Percentiles rank a stretch among this genome's conserved stretches.
phyloP scores from a whole-genome alignment of 2,113 vertebrate genomes.

The Orientallactaga bullata region DNA sequence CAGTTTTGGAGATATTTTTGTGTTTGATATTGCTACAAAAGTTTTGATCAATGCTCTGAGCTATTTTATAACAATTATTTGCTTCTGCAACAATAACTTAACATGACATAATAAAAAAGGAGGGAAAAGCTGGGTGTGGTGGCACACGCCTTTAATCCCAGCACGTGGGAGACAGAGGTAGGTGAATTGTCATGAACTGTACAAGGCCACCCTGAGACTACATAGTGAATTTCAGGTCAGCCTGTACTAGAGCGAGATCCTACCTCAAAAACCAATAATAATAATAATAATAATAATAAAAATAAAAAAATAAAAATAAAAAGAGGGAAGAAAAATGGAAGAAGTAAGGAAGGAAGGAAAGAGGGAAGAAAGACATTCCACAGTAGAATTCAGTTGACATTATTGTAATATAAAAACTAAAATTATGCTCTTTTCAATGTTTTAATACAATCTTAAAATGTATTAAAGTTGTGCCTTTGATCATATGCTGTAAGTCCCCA shows the following conservation, averaged over 20 bases:
- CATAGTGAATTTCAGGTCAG: too few relatives aligned
- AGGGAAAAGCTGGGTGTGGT: too few relatives aligned
- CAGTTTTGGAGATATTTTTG: background rate
- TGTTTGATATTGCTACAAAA: slow-evolving; percentile 42
- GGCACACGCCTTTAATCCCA: too few relatives aligned
- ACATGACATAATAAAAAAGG: background rate
- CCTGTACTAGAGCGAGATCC: too few relatives aligned
- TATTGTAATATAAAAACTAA: slow-evolving; percentile 61
- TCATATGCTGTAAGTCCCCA: slow-evolving; percentile 58
- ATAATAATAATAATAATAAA: too few relatives aligned
- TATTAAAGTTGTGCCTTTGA: slow-evolving; percentile 77
- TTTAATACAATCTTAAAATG: slow-evolving; percentile 78
- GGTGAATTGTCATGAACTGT: too few relatives aligned
- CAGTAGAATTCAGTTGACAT: slow-evolving; percentile 53
- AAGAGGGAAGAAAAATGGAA: background rate
- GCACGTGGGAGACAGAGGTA: too few relatives aligned
- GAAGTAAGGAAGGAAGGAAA: background rate
- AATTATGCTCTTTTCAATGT: slow-evolving; percentile 75
- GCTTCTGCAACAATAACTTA: slow-evolving; percentile 52
- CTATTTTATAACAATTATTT: slow-evolving; percentile 73
- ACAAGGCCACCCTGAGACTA: too few relatives aligned
- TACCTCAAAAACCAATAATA: too few relatives aligned
- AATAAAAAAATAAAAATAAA: too few relatives aligned
- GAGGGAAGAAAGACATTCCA: background rate
- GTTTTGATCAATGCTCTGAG: slow-evolving; percentile 73